Conservation (phyloP, 2,797 vertebrate genomes). For the Coccyzus lansbergi region DNA sequence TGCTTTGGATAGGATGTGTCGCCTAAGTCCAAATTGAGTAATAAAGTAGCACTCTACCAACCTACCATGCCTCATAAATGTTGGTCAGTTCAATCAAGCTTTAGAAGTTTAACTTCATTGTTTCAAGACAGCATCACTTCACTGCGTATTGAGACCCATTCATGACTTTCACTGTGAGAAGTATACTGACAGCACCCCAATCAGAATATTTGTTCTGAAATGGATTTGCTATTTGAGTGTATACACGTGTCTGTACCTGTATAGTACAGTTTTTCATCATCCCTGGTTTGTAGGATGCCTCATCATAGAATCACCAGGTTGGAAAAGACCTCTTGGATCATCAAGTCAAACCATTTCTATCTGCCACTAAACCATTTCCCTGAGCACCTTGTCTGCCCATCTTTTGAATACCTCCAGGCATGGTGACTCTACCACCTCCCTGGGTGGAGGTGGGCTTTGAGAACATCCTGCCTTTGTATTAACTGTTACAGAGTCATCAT, state of each 20-base stretch:
- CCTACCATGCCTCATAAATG: not conserved
- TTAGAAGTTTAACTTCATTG: not conserved
- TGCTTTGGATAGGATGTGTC: not conserved
- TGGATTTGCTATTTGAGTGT: not conserved
- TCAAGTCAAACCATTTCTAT: no score
- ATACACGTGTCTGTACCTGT: not conserved
- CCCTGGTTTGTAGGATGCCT: not conserved
- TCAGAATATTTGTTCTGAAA: not conserved
- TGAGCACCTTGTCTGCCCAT: no score
- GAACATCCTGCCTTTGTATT: not conserved
- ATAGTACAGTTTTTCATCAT: not conserved
- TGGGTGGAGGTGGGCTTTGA: not conserved
- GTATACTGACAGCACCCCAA: not conserved
- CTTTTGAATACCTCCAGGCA: no score
- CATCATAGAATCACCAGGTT: not conserved
- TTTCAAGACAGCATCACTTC: not conserved
- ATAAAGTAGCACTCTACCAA: not conserved
- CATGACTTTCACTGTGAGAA: not conserved
- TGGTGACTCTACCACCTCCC: no score
- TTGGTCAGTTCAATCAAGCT: not conserved
- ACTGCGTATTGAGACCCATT: not conserved
- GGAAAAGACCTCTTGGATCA: no score
- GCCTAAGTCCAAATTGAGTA: accelerated
- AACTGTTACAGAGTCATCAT: not conserved
- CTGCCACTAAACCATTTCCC: no score